Conservation (phyloP, 2,113 vertebrate species). For the Antechinus flavipes region DNA sequence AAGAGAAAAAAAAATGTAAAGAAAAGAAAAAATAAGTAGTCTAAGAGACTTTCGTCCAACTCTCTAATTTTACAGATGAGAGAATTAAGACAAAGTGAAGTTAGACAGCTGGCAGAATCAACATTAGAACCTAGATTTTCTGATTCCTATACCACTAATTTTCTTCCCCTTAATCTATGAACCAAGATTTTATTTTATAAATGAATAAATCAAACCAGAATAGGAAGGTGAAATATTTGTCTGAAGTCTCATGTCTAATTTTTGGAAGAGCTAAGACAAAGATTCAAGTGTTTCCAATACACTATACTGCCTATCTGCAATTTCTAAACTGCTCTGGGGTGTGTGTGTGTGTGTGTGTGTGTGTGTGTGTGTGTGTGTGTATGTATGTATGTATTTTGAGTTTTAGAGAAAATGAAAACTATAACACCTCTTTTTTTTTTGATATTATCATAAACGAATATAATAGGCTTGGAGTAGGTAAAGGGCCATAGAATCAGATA, state of each 20-base stretch:
- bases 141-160: neutral
- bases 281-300: neutral
- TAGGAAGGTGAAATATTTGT: neutral
- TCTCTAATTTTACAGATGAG: neutral
- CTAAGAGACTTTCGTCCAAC: neutral
- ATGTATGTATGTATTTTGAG: neutral
- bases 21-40: neutral
- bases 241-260: neutral
- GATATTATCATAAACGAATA: neutral
- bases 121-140: neutral
- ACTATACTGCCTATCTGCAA: neutral
- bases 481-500: neutral
- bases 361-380: no score
- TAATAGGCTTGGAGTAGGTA: constrained; percentile 2
- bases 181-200: neutral
- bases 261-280: neutral
- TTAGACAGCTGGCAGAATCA: neutral
- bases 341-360: no score
- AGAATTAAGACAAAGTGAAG: neutral
- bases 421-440: neutral
- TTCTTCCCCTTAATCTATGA: neutral
- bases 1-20: no score
- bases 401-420: neutral
- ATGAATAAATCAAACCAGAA: neutral
- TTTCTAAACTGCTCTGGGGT: neutral